These are phyloP conservation scores for Phalloptychus januarius DNA, from an alignment of 2,797 vertebrate species.

Conservation along the genomic window DNA sequence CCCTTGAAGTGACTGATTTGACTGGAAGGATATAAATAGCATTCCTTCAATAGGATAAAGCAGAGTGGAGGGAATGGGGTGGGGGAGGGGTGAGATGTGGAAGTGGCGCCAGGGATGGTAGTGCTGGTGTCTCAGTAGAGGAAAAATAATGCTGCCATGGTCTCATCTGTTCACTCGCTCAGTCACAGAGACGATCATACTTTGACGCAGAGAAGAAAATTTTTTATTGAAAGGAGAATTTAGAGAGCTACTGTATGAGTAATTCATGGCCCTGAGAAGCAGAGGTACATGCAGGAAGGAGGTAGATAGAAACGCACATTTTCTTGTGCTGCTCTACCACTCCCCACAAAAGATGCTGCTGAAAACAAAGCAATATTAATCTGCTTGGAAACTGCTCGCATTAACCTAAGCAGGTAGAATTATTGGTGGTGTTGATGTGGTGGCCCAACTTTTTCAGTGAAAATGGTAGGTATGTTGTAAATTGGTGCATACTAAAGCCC, in stretches of 20 bases:
- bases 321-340: constrained; percentile 28
- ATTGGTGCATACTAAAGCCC: constrained; percentile 14
- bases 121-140: constrained; percentile 70
- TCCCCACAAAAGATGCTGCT: constrained; percentile 16
- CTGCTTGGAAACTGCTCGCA: background rate
- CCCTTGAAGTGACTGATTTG: constrained; percentile 72
- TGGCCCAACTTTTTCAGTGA: constrained; percentile 2
- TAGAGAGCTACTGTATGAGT: constrained; percentile 67
- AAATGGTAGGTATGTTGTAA: constrained; percentile 10
- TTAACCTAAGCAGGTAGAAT: background rate
- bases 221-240: constrained; percentile 61
- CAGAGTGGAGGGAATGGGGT: constrained; percentile 57
- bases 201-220: constrained; percentile 56
- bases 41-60: constrained; percentile 81
- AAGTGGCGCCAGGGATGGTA: constrained; percentile 76
- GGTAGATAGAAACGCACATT: constrained; percentile 23
- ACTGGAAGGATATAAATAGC: constrained; percentile 82
- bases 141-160: constrained; percentile 53
- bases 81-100: constrained; percentile 40
- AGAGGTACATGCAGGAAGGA: constrained; percentile 52
- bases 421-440: constrained; percentile 1
- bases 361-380: constrained; percentile 14
- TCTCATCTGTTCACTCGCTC: constrained; percentile 64
- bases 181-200: constrained; percentile 56
- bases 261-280: constrained; percentile 70